phyloP scores from a whole-genome alignment of 2,113 vertebrate genomes.

The Charadrius vociferus region DNA sequence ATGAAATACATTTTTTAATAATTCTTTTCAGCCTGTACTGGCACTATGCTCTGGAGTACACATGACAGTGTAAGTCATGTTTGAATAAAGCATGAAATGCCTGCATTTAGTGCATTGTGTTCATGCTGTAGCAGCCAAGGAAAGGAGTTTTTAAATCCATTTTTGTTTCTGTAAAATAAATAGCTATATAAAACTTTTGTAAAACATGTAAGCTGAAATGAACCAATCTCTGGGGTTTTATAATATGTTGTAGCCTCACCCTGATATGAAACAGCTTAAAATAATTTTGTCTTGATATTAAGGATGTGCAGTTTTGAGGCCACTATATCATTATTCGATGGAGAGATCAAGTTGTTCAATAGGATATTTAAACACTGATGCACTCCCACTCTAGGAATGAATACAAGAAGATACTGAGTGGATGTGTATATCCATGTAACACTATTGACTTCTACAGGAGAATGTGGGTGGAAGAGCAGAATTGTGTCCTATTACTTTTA shows the following conservation, averaged over 20 bases:
- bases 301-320: neutral
- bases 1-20: constrained; percentile 51
- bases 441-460: neutral
- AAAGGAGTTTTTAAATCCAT: neutral
- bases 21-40: constrained; percentile 41
- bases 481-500: neutral
- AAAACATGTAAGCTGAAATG: neutral
- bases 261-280: neutral
- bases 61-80: neutral
- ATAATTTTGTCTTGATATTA: neutral
- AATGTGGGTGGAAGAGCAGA: neutral
- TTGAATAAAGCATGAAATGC: neutral
- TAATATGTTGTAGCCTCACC: neutral
- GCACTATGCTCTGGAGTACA: neutral
- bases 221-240: neutral
- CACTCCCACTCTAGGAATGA: neutral
- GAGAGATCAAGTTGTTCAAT: neutral
- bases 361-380: neutral
- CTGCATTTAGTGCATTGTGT: neutral
- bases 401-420: neutral
- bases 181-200: neutral
- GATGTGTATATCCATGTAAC: neutral
- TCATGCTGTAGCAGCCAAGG: neutral
- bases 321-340: neutral
- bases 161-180: neutral